Conservation (phyloP, 2,113 vertebrate genomes). For the Petroica traversi region DNA sequence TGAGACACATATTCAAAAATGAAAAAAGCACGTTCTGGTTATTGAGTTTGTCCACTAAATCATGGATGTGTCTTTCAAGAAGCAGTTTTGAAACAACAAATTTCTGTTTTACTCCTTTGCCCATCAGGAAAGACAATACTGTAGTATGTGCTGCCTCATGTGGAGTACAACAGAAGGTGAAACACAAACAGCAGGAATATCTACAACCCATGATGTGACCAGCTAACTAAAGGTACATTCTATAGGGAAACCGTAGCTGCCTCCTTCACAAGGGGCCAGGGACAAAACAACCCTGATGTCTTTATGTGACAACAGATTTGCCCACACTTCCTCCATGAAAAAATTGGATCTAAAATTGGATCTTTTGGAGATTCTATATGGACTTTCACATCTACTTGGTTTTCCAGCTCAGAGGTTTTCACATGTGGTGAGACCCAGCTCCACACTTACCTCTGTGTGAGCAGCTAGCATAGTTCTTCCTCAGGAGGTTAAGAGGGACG, state of each 20-base stretch:
- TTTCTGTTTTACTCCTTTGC: neutral
- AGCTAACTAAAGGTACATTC: neutral
- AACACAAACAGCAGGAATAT: neutral
- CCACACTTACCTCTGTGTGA: neutral
- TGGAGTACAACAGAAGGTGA: neutral
- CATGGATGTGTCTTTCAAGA: neutral
- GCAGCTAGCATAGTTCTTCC: neutral
- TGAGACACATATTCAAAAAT: neutral
- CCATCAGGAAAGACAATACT: neutral
- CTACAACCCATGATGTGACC: neutral
- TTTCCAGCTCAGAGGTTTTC: neutral
- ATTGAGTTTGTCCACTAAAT: neutral
- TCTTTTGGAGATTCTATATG: neutral
- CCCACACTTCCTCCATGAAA: neutral
- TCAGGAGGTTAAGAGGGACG: neutral
- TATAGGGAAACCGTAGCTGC: neutral
- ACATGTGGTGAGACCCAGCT: neutral
- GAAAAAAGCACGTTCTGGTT: neutral
- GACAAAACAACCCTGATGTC: neutral
- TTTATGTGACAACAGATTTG: neutral
- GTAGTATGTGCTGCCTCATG: neutral
- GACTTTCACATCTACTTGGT: neutral
- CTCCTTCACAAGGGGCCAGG: fast-evolving
- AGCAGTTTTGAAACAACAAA: neutral
- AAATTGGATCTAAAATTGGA: neutral